Evolutionary conservation across 2,797 vertebrate genomes (phyloP).

Genomic region (Fundulus diaphanus): DNA sequence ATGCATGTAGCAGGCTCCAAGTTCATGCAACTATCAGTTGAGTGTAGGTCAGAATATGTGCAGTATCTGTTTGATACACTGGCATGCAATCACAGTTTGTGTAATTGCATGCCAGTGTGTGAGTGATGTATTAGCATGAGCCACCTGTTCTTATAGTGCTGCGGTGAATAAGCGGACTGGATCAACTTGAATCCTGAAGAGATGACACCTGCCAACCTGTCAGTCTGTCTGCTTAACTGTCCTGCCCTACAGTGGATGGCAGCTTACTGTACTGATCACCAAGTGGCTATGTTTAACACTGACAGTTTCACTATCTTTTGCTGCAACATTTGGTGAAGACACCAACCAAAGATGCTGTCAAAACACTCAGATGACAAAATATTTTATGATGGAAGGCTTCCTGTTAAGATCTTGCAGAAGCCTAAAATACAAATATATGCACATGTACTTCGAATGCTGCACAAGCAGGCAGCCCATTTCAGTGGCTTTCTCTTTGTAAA

Average conservation of each 20-base stretch:
- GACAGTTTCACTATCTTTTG: background rate
- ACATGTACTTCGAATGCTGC: too few species aligned
- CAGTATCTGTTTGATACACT: background rate
- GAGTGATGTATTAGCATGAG: conserved; percentile 50
- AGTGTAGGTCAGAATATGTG: too few species aligned
- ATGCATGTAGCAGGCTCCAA: too few species aligned
- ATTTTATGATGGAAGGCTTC: background rate
- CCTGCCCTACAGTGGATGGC: conserved; percentile 48
- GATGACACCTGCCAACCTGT: conserved; percentile 68
- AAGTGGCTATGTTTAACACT: background rate
- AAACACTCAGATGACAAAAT: background rate
- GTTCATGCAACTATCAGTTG: too few species aligned
- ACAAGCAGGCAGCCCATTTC: too few species aligned
- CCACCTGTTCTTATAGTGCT: conserved; percentile 60
- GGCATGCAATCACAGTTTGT: too few species aligned
- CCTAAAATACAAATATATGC: background rate
- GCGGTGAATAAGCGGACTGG: conserved; percentile 44
- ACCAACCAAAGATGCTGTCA: background rate
- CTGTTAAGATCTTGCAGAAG: background rate
- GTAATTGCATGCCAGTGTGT: background rate
- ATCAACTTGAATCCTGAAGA: conserved; percentile 45
- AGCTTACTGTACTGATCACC: conserved; percentile 48
- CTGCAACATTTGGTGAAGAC: background rate
- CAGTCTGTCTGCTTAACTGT: conserved; percentile 56
- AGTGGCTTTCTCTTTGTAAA: too few species aligned